phyloP scores from a whole-genome alignment of 64 coral and sea anemone genomes.

The Montipora capricornis region DNA sequence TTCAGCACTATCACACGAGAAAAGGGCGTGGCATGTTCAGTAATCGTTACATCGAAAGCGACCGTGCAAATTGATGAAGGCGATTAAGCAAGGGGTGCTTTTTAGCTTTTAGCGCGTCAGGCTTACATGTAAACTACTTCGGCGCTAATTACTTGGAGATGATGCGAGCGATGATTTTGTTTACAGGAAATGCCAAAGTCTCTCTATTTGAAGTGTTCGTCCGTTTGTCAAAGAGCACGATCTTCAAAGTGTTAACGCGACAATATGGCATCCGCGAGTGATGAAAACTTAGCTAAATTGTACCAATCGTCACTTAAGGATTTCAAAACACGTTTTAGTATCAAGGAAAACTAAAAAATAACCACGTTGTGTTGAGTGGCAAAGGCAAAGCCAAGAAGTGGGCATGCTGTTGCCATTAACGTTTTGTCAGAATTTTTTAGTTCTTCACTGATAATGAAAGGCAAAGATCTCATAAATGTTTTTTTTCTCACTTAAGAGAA shows the following conservation, averaged over 20 bases:
- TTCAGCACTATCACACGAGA: background rate
- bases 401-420: too few relatives aligned
- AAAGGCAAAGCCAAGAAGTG: background rate
- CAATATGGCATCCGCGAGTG: background rate
- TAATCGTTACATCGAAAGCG: conserved; percentile 32
- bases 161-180: conserved; percentile 17
- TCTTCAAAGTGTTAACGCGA: background rate
- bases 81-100: conserved; percentile 18
- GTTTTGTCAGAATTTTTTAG: too few relatives aligned
- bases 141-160: conserved; percentile 26
- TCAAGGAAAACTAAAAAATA: background rate
- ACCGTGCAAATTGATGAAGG: conserved; percentile 27
- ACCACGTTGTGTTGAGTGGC: background rate
- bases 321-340: background rate
- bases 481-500: background rate
- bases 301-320: background rate
- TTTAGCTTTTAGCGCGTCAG: conserved; percentile 44
- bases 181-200: conserved; percentile 56
- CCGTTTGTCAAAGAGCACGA: background rate
- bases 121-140: conserved; percentile 42
- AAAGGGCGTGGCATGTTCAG: background rate
- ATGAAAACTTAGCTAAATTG: background rate
- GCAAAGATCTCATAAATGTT: background rate
- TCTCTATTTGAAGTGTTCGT: conserved; percentile 30
- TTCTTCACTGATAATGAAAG: background rate